A percentile compares a stretch with the other conserved stretches of the same genome.
phyloP scores from a whole-genome alignment of 2,113 vertebrate genomes.

The Piprites chloris region DNA sequence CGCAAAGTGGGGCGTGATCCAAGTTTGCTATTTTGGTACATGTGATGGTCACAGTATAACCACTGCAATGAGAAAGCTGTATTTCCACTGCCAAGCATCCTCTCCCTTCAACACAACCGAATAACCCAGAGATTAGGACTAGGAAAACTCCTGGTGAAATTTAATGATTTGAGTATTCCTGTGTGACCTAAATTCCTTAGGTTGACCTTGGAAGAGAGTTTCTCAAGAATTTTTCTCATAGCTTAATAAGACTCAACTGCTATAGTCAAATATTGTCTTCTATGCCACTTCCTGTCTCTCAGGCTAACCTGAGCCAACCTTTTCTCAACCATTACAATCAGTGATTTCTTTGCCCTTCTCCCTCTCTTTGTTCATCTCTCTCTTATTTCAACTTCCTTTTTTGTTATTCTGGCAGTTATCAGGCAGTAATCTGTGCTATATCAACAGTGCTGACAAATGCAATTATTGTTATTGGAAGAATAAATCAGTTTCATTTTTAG shows the following conservation, averaged over 20 bases:
- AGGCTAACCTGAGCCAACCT: not conserved
- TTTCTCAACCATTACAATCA: not conserved
- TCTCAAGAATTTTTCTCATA: not conserved
- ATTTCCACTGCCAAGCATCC: not conserved
- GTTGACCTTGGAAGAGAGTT: not conserved
- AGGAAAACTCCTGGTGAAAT: not conserved
- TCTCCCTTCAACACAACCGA: not conserved
- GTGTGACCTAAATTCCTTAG: not conserved
- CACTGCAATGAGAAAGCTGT: not conserved
- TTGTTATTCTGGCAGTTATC: not conserved
- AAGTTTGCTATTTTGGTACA: accelerated
- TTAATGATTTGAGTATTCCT: not conserved
- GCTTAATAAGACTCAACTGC: not conserved
- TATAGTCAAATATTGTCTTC: not conserved
- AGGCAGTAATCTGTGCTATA: not conserved
- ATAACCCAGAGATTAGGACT: not conserved
- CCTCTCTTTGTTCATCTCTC: not conserved
- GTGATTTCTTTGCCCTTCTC: not conserved
- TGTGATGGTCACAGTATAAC: not conserved
- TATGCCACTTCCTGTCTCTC: not conserved
- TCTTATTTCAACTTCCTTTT: not conserved
- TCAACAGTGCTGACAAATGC: not conserved
- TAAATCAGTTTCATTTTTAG: not conserved
- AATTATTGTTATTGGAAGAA: not conserved
- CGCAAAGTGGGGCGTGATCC: not conserved